Evolutionary conservation across 2,888 invertebrate genomes (phyloP).

Genomic region (Ophioninae sp.): DNA sequence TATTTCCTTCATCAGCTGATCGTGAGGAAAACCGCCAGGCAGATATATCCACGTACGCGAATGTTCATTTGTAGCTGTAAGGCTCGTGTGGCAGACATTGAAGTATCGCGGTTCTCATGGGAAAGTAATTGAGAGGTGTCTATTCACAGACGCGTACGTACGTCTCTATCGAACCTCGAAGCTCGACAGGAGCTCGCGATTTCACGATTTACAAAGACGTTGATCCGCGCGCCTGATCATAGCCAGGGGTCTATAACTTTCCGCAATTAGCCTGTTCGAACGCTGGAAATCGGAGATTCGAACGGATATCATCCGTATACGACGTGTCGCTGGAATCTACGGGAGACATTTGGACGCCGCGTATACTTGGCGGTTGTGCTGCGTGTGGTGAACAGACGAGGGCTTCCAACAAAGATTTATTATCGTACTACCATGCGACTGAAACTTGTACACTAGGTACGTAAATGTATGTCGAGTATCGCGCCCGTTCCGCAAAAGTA

Average conservation of each 20-base stretch:
- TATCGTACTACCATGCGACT: slow-evolving; percentile 13
- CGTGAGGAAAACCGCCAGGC: background rate
- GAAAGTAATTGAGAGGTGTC: slow-evolving; percentile 50
- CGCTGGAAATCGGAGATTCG: slow-evolving; percentile 30
- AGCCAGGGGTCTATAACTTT: slow-evolving; percentile 30
- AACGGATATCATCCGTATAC: slow-evolving; percentile 24
- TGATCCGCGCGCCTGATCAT: background rate
- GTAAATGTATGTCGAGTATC: slow-evolving; percentile 16
- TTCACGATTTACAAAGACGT: slow-evolving; percentile 7
- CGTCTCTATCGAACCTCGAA: slow-evolving; percentile 51
- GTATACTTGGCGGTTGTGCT: background rate
- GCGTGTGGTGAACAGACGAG: background rate
- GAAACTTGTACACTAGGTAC: slow-evolving; percentile 40
- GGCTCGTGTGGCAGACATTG: background rate
- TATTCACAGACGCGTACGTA: slow-evolving; percentile 12
- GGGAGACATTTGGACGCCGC: slow-evolving; percentile 1
- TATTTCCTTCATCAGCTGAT: background rate
- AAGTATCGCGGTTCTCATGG: slow-evolving; percentile 42
- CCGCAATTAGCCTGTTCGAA: slow-evolving; percentile 48
- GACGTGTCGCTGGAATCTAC: slow-evolving; percentile 3
- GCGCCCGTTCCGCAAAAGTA: background rate
- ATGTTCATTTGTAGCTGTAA: background rate
- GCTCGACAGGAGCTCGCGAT: slow-evolving; percentile 40
- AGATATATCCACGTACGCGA: slow-evolving; percentile 8
- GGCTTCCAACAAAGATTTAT: slow-evolving; percentile 49